Evolutionary conservation across 2,113 vertebrate species (phyloP), one percentile per base, ranked within the genome.

Genomic region (Dolichallabes microphthalmus): DNA sequence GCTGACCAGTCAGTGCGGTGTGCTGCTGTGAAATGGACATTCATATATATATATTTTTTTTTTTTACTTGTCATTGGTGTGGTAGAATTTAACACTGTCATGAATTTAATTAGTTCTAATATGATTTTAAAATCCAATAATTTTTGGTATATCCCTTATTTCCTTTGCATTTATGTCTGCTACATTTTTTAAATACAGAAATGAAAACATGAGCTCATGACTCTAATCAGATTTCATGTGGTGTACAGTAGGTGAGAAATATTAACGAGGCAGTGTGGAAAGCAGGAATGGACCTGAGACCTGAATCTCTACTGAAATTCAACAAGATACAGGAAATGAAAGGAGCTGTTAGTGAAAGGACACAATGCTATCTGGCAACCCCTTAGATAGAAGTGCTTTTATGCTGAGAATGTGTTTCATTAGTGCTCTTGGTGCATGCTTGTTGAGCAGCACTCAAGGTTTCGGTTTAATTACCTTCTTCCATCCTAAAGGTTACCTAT

Each of bases 241-340:
- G 10, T 71, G 32, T n/a, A n/a, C n/a, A n/a, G n/a, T 17, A 17
- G 17, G 32, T 19, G 19, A 39, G 32, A 71, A 71, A 11, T 4
- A 10, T 20, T 73, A 68, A 68, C 4, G 64, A 66, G 61, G 61
- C 61, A 63, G 35, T 45, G 20, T 22, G 35, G 9, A 73, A 22
- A 73, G 35, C 30, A 2, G 2, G 68, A 9, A 20, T 1, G 20
- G 45, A 19, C 13, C 66, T 32, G 13, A 66, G 27, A 27, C 15
- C n/a, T 71, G 68, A 32, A 82, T 86, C 30, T 27, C 55, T 74
- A 57, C 39, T 19, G 75, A 55, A 55, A 79, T 73, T 30, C 32
- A 35, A 58, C 11, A 11, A 35, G 52, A n/a, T 25, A 57, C 53
- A 27, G 53, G 60, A 52, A n/a, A 35, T 73, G 55, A 69, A 69